phyloP scores from a whole-genome alignment of 2,797 vertebrate genomes.

The Syndactyla subalaris region DNA sequence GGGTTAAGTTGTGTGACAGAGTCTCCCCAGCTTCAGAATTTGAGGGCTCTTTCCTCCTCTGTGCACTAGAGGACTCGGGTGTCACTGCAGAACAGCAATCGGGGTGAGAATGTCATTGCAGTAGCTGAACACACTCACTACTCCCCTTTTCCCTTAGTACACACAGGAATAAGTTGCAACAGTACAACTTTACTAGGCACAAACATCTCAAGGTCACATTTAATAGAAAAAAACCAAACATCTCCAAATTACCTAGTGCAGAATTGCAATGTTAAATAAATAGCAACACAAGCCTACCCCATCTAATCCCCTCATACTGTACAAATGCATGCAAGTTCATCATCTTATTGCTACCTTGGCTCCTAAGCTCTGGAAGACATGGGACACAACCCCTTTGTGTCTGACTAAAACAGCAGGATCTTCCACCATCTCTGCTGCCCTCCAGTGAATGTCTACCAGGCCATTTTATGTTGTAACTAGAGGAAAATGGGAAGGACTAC shows the following conservation, averaged over 20 bases:
- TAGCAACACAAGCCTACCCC: neutral
- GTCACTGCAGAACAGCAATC: neutral
- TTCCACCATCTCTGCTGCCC: neutral
- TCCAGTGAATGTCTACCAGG: neutral
- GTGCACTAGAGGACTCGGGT: neutral
- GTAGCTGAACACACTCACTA: neutral
- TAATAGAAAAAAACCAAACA: neutral
- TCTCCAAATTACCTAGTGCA: neutral
- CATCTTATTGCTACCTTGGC: neutral
- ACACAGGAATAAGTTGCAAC: fast-evolving
- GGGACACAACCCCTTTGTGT: neutral
- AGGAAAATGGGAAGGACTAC: neutral
- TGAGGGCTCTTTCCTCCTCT: neutral
- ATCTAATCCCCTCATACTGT: neutral
- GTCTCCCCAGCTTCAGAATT: neutral
- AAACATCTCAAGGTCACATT: neutral
- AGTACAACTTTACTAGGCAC: neutral
- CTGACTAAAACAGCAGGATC: neutral
- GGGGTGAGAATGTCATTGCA: fast-evolving
- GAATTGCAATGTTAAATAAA: neutral
- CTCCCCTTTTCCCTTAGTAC: neutral
- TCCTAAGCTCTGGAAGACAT: neutral
- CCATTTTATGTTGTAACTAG: neutral
- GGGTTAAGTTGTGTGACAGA: neutral
- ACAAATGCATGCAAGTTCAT: fast-evolving